phyloP scores from a whole-genome alignment of 2,797 vertebrate genomes.

The Helicolenus hilgendorfi region DNA sequence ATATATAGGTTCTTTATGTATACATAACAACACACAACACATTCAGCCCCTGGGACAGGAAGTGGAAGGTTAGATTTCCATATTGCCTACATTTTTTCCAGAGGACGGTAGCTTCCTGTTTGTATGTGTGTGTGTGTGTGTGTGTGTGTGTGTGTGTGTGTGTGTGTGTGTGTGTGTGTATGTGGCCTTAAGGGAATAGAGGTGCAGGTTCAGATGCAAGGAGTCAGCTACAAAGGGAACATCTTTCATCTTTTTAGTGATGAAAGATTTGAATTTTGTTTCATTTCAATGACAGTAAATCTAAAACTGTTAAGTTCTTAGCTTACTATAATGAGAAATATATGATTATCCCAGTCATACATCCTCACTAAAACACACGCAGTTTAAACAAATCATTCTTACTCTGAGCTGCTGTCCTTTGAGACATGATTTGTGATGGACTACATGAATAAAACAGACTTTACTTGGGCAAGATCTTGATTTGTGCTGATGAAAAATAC shows the following conservation, averaged over 20 bases:
- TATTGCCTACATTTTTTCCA: not conserved
- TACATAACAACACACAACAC: not conserved
- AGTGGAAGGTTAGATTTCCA: slow-evolving; percentile 13
- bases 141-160: not conserved
- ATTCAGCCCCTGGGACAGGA: slow-evolving; percentile 1
- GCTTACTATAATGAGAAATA: not conserved
- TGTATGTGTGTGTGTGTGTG: too few relatives aligned
- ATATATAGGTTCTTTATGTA: not conserved
- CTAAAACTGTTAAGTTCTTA: not conserved
- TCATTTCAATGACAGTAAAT: not conserved
- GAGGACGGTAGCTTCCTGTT: not conserved
- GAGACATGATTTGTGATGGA: not conserved
- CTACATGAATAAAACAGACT: not conserved
- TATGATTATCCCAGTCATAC: not conserved
- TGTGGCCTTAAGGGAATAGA: not conserved
- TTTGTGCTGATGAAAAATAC: not conserved
- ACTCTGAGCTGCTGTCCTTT: not conserved
- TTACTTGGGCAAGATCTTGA: not conserved
- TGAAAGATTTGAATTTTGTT: not conserved
- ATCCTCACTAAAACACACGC: not conserved
- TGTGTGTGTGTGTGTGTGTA: not conserved
- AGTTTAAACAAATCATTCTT: not conserved
- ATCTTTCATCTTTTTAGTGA: not conserved
- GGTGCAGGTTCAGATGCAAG: slow-evolving; percentile 12
- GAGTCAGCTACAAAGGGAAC: not conserved